phyloP scores from a whole-genome alignment of 2,888 invertebrate species.

The Tetheella fluctuosa region DNA sequence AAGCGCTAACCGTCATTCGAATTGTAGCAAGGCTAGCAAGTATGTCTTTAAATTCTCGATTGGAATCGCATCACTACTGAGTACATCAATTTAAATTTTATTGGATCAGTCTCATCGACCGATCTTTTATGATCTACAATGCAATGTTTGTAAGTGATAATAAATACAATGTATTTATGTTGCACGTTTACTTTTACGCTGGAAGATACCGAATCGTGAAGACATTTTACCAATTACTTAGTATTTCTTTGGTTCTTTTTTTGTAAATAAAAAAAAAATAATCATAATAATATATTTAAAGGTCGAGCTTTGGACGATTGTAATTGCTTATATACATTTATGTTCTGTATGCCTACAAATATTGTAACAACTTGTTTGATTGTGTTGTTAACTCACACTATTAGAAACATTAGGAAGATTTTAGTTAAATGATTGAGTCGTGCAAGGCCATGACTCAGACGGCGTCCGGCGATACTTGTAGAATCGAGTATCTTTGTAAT shows the following conservation, averaged over 20 bases:
- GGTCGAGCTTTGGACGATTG: too few relatives aligned
- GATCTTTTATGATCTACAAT: neutral
- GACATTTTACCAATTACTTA: too few relatives aligned
- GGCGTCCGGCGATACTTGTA: neutral
- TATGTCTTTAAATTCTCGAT: conserved; percentile 15
- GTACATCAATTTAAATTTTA: conserved; percentile 3
- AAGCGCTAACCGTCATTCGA: too few relatives aligned
- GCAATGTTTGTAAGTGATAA: neutral
- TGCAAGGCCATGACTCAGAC: conserved; percentile 8
- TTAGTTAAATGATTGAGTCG: neutral
- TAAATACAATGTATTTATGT: neutral
- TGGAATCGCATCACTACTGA: conserved; percentile 23
- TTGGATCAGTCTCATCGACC: neutral
- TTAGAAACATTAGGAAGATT: neutral
- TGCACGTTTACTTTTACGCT: neutral
- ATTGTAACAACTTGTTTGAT: neutral
- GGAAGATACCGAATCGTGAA: neutral
- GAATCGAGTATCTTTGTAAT: neutral
- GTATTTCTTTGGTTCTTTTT: too few relatives aligned
- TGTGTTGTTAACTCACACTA: neutral
- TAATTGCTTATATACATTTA: neutral
- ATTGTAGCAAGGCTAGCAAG: too few relatives aligned
- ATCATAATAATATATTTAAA: too few relatives aligned
- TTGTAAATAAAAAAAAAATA: too few relatives aligned
- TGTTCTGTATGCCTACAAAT: neutral